Conservation (phyloP, 2,797 vertebrate species). For the Nothura maculosa region DNA sequence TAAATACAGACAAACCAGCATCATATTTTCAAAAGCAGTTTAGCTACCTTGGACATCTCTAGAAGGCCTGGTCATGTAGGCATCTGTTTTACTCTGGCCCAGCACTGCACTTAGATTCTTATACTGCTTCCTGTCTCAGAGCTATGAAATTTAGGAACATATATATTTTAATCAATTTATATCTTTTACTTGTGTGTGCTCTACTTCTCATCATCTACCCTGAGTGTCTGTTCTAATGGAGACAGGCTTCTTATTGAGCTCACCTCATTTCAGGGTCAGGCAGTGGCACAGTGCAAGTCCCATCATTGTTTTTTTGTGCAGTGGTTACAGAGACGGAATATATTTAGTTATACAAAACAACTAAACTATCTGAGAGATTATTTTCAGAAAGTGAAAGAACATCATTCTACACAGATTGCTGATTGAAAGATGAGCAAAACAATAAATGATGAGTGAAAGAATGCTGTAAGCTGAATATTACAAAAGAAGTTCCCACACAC, state of each 20-base stretch:
- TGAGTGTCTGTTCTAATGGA: not conserved
- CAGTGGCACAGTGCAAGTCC: not conserved
- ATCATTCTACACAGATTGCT: not conserved
- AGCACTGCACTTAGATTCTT: not conserved
- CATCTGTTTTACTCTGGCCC: not conserved
- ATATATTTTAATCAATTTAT: not conserved
- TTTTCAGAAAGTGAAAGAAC: not conserved
- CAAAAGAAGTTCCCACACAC: not conserved
- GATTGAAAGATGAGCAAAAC: not conserved
- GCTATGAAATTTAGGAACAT: not conserved
- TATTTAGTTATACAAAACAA: not conserved
- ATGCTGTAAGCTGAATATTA: not conserved
- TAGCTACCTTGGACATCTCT: not conserved
- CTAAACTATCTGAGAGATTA: not conserved
- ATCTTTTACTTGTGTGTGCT: not conserved
- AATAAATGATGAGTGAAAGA: not conserved
- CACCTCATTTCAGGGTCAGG: not conserved
- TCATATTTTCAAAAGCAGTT: not conserved
- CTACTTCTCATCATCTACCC: not conserved
- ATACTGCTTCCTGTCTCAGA: not conserved
- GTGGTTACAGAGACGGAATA: not conserved
- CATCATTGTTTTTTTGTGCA: not conserved
- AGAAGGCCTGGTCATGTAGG: not conserved
- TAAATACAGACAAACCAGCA: accelerated
- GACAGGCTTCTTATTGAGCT: not conserved